Percentiles rank a stretch among this genome's conserved stretches.
These are phyloP conservation scores for Hecatera dysodea DNA, from an alignment of 2,888 invertebrate species.

Conservation along the genomic window DNA sequence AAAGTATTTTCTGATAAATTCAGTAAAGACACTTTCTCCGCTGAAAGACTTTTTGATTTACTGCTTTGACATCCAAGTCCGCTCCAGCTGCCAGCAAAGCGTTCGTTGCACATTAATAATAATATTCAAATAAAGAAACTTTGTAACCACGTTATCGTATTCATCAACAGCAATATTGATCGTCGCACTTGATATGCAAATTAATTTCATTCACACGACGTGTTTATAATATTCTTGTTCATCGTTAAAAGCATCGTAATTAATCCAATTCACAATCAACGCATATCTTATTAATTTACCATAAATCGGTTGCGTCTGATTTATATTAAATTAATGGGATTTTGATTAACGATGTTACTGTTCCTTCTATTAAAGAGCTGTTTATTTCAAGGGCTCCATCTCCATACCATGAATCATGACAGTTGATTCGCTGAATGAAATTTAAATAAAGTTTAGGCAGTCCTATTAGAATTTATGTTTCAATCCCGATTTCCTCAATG, in stretches of 20 bases:
- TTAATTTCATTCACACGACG: conserved; percentile 26
- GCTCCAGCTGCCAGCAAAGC: conserved; percentile 16
- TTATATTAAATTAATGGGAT: conserved; percentile 24
- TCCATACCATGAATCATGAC: conserved; percentile 26
- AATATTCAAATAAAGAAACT: conserved; percentile 6
- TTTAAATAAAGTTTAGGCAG: conserved; percentile 37
- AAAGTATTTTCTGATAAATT: conserved; percentile 33
- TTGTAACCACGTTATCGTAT: conserved; percentile 9
- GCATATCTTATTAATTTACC: conserved; percentile 31
- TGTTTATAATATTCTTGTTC: conserved; percentile 48
- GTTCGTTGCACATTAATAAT: conserved; percentile 5
- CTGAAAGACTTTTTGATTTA: conserved; percentile 4
- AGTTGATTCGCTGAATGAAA: conserved; percentile 34
- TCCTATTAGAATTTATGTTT: conserved; percentile 48
- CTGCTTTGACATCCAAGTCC: neutral
- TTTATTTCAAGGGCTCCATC: conserved; percentile 25
- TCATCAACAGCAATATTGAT: conserved; percentile 28
- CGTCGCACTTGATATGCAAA: conserved; percentile 42
- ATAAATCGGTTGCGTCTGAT: conserved; percentile 40
- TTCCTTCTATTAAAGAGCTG: conserved; percentile 21
- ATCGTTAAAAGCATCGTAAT: conserved; percentile 42
- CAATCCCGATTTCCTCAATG: conserved; percentile 52
- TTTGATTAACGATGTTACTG: conserved; percentile 36
- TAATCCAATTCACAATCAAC: conserved; percentile 48
- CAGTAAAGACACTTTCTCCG: neutral